Base-by-base conservation (phyloP, 2,113 vertebrate genomes). In the Syrmaticus mikado region DNA sequence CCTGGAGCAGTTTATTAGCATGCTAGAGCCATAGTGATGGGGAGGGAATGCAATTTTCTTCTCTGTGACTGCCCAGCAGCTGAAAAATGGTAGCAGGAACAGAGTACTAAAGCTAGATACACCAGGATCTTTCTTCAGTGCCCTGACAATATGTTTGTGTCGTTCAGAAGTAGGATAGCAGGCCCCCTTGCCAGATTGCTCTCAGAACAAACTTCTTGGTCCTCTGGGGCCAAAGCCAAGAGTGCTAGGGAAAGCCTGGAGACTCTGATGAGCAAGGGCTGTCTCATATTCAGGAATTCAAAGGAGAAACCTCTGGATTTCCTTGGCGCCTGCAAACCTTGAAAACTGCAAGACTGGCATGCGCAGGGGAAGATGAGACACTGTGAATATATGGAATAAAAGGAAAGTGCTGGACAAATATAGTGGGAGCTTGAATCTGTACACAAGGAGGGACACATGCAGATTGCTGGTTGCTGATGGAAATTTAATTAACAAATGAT, bases 331-430 rank as follows among this genome's bases (percentile, higher is more conserved):
- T 75, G 22, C 48, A 57, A 58, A 48, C 45, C 52, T 86, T 65
- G 40, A 62, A 62, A 84, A 65, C 28, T n/a, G 78, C 2, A 1
- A 41, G 30, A 3, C 2, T 80, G 52, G 30, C 38, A 32, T 38
- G 53, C 57, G 57, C n/a, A 60, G 62, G 83, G 38, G 52, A 76
- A 64, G 67, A 40, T 78, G 77, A 46, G 66, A 19, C 36, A n/a
- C 61, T 85, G 76, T 85, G 58, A 89, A 61, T 83, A 17, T 38
- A 58, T 28, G 61, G 70, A 96, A 95, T 96, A 97, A 96, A 97
- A 83, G 34, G 18, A 66, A 82, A 91, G 83, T 92, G 80, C 74
- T 88, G 78, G 85, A 87, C 55, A 93, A 20, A 21, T 8, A 38
- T 74, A 80, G 50, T 34, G 58, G 22, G 66, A 89, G 40, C 43